phyloP scores from a whole-genome alignment of 2,113 vertebrate genomes.

The Recurvirostra avosetta region DNA sequence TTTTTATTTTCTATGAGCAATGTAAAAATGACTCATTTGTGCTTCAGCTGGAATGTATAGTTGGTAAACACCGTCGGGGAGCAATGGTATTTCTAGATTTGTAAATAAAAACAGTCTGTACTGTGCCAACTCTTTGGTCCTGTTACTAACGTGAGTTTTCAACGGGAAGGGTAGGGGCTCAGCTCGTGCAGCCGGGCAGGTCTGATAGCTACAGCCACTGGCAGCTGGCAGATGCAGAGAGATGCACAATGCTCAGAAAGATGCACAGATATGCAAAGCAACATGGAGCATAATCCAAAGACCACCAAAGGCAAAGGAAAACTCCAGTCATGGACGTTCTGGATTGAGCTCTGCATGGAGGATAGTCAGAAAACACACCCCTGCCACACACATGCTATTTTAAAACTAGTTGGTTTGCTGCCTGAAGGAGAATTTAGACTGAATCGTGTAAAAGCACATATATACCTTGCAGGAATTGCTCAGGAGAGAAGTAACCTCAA shows the following conservation, averaged over 20 bases:
- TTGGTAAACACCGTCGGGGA: neutral
- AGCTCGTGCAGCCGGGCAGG: neutral
- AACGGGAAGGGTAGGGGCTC: neutral
- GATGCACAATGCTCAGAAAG: neutral
- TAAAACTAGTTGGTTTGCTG: neutral
- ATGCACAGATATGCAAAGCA: accelerated
- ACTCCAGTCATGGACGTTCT: neutral
- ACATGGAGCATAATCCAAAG: neutral
- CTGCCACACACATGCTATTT: neutral
- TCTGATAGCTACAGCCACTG: neutral
- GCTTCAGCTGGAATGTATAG: conserved; percentile 16
- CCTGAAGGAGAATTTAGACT: neutral
- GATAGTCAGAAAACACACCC: neutral
- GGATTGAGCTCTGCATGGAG: neutral
- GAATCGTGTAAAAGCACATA: neutral
- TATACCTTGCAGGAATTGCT: neutral
- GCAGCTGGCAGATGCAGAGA: neutral
- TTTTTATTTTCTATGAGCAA: conserved; percentile 65
- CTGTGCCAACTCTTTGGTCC: neutral
- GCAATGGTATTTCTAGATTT: conserved; percentile 16
- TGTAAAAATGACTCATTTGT: conserved; percentile 67
- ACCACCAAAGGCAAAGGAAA: neutral
- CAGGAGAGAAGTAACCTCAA: neutral
- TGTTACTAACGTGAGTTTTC: neutral
- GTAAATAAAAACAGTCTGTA: conserved; percentile 51